phyloP scores from a whole-genome alignment of 2,113 vertebrate genomes.

The Bufo gargarizans region DNA sequence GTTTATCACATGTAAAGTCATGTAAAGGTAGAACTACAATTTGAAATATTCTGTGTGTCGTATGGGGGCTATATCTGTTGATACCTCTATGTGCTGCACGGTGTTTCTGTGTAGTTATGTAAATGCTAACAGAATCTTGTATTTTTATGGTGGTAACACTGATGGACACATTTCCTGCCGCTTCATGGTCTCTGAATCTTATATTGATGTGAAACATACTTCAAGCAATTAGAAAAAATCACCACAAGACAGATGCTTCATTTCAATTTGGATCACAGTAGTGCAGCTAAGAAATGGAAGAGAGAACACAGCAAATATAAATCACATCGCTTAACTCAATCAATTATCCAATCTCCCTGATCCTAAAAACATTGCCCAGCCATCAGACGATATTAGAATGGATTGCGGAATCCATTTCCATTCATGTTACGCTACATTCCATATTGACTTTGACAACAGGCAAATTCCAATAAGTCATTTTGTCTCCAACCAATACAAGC shows the following conservation, averaged over 20 bases:
- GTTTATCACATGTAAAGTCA: no score
- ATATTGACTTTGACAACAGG: constrained; percentile 23
- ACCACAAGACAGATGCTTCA: constrained; percentile 32
- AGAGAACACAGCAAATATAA: constrained; percentile 35
- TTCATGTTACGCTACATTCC: constrained; percentile 2
- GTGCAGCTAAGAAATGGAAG: constrained; percentile 26
- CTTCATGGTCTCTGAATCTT: background rate
- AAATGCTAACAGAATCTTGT: background rate
- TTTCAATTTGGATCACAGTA: constrained; percentile 36
- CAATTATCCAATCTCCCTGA: constrained; percentile 24
- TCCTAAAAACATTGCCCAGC: background rate
- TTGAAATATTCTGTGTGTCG: no score
- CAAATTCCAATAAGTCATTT: constrained; percentile 9
- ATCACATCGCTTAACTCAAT: constrained; percentile 35
- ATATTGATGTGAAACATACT: constrained; percentile 46
- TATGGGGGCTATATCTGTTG: no score
- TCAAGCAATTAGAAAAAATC: constrained; percentile 36
- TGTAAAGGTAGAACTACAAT: no score
- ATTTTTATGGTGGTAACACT: background rate
- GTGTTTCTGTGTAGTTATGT: no score
- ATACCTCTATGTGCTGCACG: no score
- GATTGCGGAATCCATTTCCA: constrained; percentile 8
- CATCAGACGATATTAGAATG: constrained; percentile 29
- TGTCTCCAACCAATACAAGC: background rate
- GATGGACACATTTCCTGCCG: background rate